Conservation (phyloP, 1,140 invertebrate species). For the Pachypeltis micranthus region DNA sequence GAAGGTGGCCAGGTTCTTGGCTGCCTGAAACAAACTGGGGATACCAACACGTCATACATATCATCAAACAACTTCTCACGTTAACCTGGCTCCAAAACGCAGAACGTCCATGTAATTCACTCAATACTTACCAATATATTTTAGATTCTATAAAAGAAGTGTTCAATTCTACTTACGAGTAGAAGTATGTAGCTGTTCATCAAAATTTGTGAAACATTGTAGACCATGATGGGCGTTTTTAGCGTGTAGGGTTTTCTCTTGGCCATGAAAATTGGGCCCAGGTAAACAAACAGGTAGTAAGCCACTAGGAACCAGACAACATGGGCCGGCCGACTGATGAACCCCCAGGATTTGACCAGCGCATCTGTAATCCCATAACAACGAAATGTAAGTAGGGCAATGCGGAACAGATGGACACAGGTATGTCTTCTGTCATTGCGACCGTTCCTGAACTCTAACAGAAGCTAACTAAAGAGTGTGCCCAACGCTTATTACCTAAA, state of each 20-base stretch:
- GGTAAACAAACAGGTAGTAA: slow-evolving; percentile 53
- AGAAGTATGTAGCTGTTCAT: slow-evolving; percentile 48
- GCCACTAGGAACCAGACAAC: slow-evolving; percentile 39
- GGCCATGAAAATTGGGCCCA: slow-evolving; percentile 63
- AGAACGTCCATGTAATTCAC: background rate
- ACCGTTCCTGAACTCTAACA: no score
- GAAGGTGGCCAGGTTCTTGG: no score
- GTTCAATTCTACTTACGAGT: slow-evolving; percentile 37
- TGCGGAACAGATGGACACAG: no score
- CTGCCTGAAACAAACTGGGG: background rate
- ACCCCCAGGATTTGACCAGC: background rate
- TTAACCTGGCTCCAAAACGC: no score
- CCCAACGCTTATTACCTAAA: no score
- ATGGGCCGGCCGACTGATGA: background rate
- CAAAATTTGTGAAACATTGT: slow-evolving; percentile 61
- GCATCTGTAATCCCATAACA: background rate
- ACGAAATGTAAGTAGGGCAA: no score
- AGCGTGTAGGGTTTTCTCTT: slow-evolving; percentile 56
- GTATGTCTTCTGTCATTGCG: no score
- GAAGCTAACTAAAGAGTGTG: no score
- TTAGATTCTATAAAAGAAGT: background rate
- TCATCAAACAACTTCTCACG: slow-evolving; percentile 26
- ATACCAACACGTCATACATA: slow-evolving; percentile 47
- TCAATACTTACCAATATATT: background rate
- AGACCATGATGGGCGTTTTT: slow-evolving; percentile 54